Conservation (phyloP, 2,888 invertebrate species). For the Eupithecia vulgata region DNA sequence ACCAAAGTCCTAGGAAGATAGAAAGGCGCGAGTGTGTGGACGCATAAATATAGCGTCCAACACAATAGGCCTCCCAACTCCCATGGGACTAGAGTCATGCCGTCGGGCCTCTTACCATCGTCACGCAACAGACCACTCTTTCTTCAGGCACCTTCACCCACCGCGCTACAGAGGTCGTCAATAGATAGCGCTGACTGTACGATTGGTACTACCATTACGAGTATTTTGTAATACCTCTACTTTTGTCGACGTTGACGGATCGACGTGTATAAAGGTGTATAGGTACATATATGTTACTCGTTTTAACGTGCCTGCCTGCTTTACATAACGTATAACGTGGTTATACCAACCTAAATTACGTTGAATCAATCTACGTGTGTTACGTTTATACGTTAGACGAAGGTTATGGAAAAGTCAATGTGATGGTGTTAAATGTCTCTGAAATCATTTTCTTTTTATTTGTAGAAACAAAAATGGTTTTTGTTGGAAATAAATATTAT, state of each 20-base stretch:
- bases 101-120: too few relatives aligned
- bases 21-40: too few relatives aligned
- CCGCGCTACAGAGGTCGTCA: too few relatives aligned
- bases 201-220: neutral
- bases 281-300: neutral
- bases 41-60: too few relatives aligned
- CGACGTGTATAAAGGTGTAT: neutral
- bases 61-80: too few relatives aligned
- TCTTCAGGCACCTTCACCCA: too few relatives aligned
- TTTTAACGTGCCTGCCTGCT: neutral
- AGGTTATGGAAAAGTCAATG: neutral
- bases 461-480: too few relatives aligned
- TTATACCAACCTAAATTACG: neutral
- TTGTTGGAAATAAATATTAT: too few relatives aligned
- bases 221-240: neutral
- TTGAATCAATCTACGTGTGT: neutral
- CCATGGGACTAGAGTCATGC: too few relatives aligned
- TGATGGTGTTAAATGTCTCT: neutral
- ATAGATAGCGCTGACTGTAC: neutral
- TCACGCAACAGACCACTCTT: too few relatives aligned
- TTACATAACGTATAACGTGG: conserved; percentile 10
- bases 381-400: neutral
- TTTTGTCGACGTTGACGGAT: conserved; percentile 8
- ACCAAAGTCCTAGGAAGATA: too few relatives aligned
- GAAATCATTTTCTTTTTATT: too few relatives aligned